Percentiles rank a stretch among this genome's conserved stretches.
Conservation (phyloP, 2,113 vertebrate genomes). For the Sakesphorus luctuosus region DNA sequence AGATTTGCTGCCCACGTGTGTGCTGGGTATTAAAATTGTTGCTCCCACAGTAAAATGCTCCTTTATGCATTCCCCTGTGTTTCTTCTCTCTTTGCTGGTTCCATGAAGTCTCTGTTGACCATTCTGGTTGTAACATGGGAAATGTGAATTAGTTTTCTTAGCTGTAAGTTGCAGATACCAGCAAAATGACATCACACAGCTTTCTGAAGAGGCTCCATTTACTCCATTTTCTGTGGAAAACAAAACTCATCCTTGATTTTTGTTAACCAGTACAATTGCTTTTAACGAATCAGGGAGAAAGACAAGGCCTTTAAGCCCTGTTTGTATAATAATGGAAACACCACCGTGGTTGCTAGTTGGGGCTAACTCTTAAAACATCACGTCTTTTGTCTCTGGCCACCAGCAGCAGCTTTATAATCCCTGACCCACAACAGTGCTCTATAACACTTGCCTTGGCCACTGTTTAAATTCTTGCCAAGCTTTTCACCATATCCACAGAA, state of each 20-base stretch:
- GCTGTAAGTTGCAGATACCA: background rate
- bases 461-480: background rate
- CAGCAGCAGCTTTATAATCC: constrained; percentile 31
- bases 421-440: background rate
- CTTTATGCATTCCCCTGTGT: no score
- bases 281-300: background rate
- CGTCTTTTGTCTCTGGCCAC: constrained; percentile 27
- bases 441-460: background rate
- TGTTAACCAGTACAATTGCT: background rate
- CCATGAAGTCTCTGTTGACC: background rate
- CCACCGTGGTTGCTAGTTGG: background rate
- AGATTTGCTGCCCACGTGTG: background rate
- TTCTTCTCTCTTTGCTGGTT: background rate
- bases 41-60: background rate
- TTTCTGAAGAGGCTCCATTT: background rate
- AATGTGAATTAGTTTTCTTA: background rate
- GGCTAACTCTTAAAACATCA: background rate
- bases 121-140: background rate
- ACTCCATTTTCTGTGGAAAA: background rate
- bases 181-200: background rate
- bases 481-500: background rate
- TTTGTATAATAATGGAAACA: constrained; percentile 54
- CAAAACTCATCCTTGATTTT: background rate
- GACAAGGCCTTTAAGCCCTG: constrained; percentile 15
- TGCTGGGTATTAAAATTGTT: background rate